Percentiles rank a stretch among this genome's conserved stretches.
Conservation (phyloP, 2,888 invertebrate species). For the Chrysolina americana region DNA sequence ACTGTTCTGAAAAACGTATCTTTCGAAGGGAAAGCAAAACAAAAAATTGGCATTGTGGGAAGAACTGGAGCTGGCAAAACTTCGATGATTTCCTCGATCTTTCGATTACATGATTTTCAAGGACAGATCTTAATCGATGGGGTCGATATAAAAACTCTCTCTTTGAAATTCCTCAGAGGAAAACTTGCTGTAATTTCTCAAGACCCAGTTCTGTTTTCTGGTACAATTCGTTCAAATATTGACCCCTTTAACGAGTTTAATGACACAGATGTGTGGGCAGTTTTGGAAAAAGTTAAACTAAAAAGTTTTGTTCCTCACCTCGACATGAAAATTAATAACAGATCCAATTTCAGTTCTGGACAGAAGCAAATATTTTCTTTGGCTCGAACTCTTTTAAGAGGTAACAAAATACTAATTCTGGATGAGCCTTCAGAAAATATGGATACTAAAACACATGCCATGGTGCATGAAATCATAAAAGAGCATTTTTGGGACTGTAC, state of each 20-base stretch:
- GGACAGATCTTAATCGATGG: conserved; percentile 87
- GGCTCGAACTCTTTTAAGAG: conserved; percentile 78
- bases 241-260: conserved; percentile 74
- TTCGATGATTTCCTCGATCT: conserved; percentile 82
- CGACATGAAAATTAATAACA: conserved; percentile 64
- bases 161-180: conserved; percentile 81
- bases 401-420: conserved; percentile 74
- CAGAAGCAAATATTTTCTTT: conserved; percentile 81
- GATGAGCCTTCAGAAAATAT: conserved; percentile 74
- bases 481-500: conserved; percentile 71
- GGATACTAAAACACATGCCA: conserved; percentile 70
- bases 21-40: conserved; percentile 77
- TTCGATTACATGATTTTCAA: conserved; percentile 82
- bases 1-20: conserved; percentile 81
- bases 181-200: conserved; percentile 88
- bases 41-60: conserved; percentile 85
- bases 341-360: conserved; percentile 62
- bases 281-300: conserved; percentile 76
- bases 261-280: conserved; percentile 85
- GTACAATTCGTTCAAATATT: conserved; percentile 84
- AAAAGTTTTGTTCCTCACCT: conserved; percentile 72
- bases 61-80: conserved; percentile 89
- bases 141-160: conserved; percentile 78
- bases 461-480: conserved; percentile 72
- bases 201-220: conserved; percentile 88